Conservation (phyloP, 2,113 vertebrate species). For the Abramis brama region DNA sequence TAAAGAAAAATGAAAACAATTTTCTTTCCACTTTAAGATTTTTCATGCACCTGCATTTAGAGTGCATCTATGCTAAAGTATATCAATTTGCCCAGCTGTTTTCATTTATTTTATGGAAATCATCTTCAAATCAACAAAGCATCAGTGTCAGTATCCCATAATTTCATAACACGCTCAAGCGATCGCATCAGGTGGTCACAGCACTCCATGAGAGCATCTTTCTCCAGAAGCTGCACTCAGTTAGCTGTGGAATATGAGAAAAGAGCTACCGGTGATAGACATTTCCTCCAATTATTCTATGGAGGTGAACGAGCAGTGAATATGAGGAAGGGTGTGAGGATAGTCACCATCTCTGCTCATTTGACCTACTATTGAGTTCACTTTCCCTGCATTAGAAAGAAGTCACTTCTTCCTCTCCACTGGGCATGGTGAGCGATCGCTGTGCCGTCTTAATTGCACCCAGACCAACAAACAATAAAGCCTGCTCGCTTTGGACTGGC, state of each 20-base stretch:
- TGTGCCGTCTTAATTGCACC: constrained; percentile 16
- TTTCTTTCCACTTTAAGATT: background rate
- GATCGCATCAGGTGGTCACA: background rate
- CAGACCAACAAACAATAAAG: constrained; percentile 23
- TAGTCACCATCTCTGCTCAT: background rate
- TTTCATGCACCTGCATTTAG: background rate
- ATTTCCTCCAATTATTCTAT: constrained; percentile 31
- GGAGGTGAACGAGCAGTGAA: background rate
- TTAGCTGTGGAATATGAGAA: background rate
- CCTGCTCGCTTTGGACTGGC: background rate
- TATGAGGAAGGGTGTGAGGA: background rate
- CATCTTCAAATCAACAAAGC: background rate
- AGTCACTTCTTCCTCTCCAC: background rate
- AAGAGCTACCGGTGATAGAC: background rate
- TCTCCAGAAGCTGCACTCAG: background rate
- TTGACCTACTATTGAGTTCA: background rate
- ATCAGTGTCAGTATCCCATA: constrained; percentile 7
- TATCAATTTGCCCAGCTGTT: background rate
- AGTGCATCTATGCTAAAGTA: background rate
- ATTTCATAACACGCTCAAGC: background rate
- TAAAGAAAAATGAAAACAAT: no score
- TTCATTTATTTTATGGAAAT: constrained; percentile 1
- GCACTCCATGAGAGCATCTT: background rate
- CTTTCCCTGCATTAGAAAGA: background rate
- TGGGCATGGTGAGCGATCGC: background rate